phyloP scores from a whole-genome alignment of 2,888 invertebrate genomes.

The Idaea straminata region DNA sequence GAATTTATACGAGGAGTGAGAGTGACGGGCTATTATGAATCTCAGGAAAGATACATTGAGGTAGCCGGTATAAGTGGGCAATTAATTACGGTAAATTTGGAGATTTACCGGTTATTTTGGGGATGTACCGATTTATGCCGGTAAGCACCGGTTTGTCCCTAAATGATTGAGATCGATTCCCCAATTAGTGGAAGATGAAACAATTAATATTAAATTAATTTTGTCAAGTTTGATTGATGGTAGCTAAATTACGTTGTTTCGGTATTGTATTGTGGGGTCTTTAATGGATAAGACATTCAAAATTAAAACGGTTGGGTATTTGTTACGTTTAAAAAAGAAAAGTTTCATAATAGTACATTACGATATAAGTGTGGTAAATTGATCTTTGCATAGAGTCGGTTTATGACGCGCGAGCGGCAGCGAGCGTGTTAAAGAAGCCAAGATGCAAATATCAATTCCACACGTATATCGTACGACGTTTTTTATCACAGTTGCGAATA shows the following conservation, averaged over 20 bases:
- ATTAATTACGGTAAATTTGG: constrained; percentile 29
- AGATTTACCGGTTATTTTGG: constrained; percentile 30
- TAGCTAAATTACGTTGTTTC: not conserved
- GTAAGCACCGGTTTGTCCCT: not conserved
- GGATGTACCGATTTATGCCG: not conserved
- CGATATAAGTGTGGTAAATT: too few relatives aligned
- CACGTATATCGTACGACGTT: too few relatives aligned
- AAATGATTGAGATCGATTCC: not conserved
- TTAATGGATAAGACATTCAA: not conserved
- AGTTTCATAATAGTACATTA: not conserved
- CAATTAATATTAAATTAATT: not conserved
- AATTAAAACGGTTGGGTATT: not conserved
- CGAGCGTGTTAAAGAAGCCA: too few relatives aligned
- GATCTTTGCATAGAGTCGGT: too few relatives aligned
- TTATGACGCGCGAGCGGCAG: too few relatives aligned
- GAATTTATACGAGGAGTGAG: constrained; percentile 32
- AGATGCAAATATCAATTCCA: too few relatives aligned
- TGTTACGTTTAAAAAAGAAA: not conserved
- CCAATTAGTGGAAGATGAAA: not conserved
- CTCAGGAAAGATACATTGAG: constrained; percentile 41
- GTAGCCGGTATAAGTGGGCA: constrained; percentile 32
- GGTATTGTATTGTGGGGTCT: not conserved
- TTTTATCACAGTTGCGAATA: too few relatives aligned
- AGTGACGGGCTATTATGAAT: constrained; percentile 44
- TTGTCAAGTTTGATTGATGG: not conserved